Evolutionary conservation across 2,113 vertebrate species (phyloP), one percentile per base, ranked within the genome.

Genomic region (Prunella himalayana): DNA sequence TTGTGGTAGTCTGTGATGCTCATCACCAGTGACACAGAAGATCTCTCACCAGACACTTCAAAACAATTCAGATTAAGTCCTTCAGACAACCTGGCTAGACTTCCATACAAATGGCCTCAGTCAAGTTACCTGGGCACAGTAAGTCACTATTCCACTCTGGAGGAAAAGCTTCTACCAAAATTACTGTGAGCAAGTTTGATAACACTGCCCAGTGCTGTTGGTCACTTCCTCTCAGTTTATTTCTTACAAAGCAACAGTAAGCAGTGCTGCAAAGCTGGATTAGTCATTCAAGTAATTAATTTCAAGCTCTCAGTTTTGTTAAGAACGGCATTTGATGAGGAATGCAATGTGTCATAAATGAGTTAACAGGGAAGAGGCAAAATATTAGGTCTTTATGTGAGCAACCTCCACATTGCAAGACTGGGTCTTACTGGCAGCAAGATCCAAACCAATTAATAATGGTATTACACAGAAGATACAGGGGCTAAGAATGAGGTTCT

Each of bases 111-210:
- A 75, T 50, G 37, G 28, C 18, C 15, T 87, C 56, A 42, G 78
- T 76, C 42, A 82, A 37, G 31, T 81, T 57, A 57, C 31, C 33
- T 18, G 17, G n/a, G n/a, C 56, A 68, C 4, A 4, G 31, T 30
- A 80, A 77, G 20, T 65, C 24, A 30, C 45, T 51, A 15, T 81
- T 86, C 9, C 28, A 8, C 31, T 61, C 35, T 83, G 45, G 22
- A 91, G 50, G 23, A 91, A 89, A 91, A 81, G 5, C 28, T 83
- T 64, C 44, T 77, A 50, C 64, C 27, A 61, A 77, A 86, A 81
- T 69, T 70, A 57, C 21, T 51, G 50, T 69, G 65, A 80, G 16
- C 10, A 56, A 39, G 12, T 79, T 47, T 59, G 35, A 30, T 44
- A 44, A 27, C 37, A 35, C 27, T 0, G 0, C 13, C 15, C 19